phyloP scores from a whole-genome alignment of 2,113 vertebrate genomes.

The Cromileptes altivelis region DNA sequence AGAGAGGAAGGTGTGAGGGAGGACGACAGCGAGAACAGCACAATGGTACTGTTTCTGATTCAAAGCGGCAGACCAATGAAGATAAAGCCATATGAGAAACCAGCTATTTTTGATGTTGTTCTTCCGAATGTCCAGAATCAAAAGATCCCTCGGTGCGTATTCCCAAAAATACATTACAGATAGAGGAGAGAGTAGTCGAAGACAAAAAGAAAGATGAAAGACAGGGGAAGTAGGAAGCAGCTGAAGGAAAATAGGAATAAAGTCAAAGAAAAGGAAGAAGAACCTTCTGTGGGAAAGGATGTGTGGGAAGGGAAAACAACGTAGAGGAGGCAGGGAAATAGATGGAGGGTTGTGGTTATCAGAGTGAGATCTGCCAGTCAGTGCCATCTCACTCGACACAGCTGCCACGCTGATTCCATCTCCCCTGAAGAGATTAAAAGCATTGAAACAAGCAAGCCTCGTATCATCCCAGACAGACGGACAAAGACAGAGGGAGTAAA shows the following conservation, averaged over 20 bases:
- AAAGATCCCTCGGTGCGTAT: conserved; percentile 32
- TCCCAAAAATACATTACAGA: conserved; percentile 47
- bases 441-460: conserved; percentile 48
- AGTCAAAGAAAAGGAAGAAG: conserved; percentile 50
- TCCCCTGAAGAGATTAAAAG: conserved; percentile 69
- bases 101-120: conserved; percentile 39
- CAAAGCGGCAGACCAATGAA: conserved; percentile 35
- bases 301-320: conserved; percentile 7
- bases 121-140: conserved; percentile 45
- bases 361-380: conserved; percentile 75
- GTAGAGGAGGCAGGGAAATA: background rate
- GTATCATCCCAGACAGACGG: conserved; percentile 46
- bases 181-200: conserved; percentile 38
- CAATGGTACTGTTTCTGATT: conserved; percentile 57
- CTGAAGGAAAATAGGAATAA: conserved; percentile 26
- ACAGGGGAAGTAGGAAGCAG: conserved; percentile 45
- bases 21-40: conserved; percentile 1
- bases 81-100: conserved; percentile 47
- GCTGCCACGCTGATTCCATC: conserved; percentile 68
- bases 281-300: conserved; percentile 16
- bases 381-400: conserved; percentile 64
- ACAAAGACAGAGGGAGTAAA: conserved; percentile 63
- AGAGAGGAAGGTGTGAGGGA: conserved; percentile 34
- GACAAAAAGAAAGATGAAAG: conserved; percentile 50
- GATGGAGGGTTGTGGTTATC: conserved; percentile 64